Evolutionary conservation across 2,113 vertebrate genomes (phyloP).

Genomic region (Aspiorhynchus laticeps): DNA sequence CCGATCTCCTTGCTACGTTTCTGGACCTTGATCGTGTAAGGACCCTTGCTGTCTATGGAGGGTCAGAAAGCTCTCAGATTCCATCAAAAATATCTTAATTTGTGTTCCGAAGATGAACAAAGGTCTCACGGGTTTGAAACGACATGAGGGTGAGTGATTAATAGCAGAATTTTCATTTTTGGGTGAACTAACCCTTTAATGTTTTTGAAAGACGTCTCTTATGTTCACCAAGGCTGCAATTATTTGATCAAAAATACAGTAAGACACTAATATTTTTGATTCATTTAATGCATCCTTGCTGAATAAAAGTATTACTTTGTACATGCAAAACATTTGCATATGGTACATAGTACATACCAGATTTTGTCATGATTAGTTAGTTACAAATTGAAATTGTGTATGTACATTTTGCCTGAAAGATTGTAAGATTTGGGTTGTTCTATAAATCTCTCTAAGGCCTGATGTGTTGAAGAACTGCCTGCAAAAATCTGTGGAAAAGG

Average conservation of each 20-base stretch:
- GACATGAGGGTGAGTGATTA: too few species aligned
- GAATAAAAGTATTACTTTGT: background rate
- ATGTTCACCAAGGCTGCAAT: background rate
- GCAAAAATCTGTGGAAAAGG: slow-evolving; percentile 91
- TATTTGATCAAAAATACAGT: background rate
- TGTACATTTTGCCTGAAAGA: background rate
- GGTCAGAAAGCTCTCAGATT: too few species aligned
- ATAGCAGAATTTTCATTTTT: too few species aligned
- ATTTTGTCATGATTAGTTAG: background rate
- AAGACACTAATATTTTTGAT: too few species aligned
- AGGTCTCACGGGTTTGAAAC: too few species aligned
- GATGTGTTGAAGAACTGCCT: slow-evolving; percentile 92
- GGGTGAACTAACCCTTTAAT: too few species aligned
- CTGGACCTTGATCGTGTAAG: too few species aligned
- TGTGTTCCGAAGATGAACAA: too few species aligned
- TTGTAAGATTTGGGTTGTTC: background rate
- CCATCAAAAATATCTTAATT: too few species aligned
- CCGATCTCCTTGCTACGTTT: too few species aligned
- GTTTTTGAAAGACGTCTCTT: background rate
- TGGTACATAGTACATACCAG: background rate
- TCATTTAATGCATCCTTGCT: background rate
- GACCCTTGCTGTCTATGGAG: too few species aligned
- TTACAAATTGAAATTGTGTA: background rate
- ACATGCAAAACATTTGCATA: background rate
- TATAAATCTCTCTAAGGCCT: slow-evolving; percentile 77